Percentiles rank a stretch among this genome's conserved stretches.
These are phyloP conservation scores for Epirrita christyi DNA, from an alignment of 2,888 invertebrate species.

Conservation along the genomic window DNA sequence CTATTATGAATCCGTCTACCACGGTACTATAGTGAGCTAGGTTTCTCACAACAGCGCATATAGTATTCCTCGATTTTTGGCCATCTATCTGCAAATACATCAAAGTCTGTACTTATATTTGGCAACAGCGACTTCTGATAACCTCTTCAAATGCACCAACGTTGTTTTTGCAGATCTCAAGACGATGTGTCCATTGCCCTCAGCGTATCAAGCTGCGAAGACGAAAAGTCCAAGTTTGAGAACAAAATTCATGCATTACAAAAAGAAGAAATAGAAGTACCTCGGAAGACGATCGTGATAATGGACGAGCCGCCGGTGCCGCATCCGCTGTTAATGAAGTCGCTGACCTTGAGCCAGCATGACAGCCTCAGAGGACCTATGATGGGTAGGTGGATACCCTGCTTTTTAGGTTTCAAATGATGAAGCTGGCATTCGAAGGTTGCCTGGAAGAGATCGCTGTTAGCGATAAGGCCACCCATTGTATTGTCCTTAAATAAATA, in stretches of 20 bases:
- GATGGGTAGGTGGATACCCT: conserved; percentile 80
- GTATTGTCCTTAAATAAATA: no score
- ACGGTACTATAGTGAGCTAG: no score
- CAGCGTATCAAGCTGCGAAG: conserved; percentile 81
- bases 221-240: conserved; percentile 76
- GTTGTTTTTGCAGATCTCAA: conserved; percentile 67
- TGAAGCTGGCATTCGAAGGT: no score
- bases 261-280: conserved; percentile 57
- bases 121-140: no score
- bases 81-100: no score
- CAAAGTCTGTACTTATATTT: no score
- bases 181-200: conserved; percentile 80
- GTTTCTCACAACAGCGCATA: no score
- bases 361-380: conserved; percentile 72
- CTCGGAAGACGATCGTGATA: conserved; percentile 73
- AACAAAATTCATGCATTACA: conserved; percentile 48
- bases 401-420: no score
- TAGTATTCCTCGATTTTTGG: no score
- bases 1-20: no score
- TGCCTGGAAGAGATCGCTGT: no score
- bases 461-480: no score
- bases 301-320: conserved; percentile 73
- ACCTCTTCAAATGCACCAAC: neutral
- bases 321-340: conserved; percentile 80
- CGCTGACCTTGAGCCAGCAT: conserved; percentile 74